Evolutionary conservation across 1,140 invertebrate genomes (phyloP).

Genomic region (Zaprionus vittiger): DNA sequence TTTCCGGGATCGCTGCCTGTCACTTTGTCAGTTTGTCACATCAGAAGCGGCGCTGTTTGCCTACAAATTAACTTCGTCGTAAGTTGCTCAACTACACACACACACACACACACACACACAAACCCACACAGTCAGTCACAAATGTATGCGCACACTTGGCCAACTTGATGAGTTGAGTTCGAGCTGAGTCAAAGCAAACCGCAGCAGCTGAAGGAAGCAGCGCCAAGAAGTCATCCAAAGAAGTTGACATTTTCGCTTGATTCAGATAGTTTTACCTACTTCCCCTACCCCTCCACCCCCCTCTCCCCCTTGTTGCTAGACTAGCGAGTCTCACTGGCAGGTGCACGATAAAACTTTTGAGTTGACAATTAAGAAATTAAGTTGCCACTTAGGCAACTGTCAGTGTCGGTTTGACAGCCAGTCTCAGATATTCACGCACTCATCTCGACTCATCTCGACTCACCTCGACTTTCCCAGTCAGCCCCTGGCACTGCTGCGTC

Average conservation of each 20-base stretch:
- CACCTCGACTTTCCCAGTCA: background rate
- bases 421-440: conserved; percentile 58
- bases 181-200: conserved; percentile 36
- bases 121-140: background rate
- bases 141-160: background rate
- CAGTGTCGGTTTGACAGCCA: conserved; percentile 83
- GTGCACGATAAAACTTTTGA: conserved; percentile 78
- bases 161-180: background rate
- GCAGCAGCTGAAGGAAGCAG: conserved; percentile 35
- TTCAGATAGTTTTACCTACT: conserved; percentile 48
- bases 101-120: background rate
- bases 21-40: conserved; percentile 60
- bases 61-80: conserved; percentile 44
- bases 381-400: conserved; percentile 83
- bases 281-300: background rate
- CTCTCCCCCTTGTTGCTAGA: background rate
- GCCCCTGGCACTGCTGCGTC: no score
- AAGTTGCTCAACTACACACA: conserved; percentile 36
- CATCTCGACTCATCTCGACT: conserved; percentile 9
- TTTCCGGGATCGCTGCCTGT: conserved; percentile 49
- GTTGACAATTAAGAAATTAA: conserved; percentile 84
- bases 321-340: conserved; percentile 46
- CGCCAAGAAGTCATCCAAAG: conserved; percentile 57
- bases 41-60: conserved; percentile 32
- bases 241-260: conserved; percentile 39